phyloP scores from a whole-genome alignment of 2,113 vertebrate species.

The Phocoena sinus region DNA sequence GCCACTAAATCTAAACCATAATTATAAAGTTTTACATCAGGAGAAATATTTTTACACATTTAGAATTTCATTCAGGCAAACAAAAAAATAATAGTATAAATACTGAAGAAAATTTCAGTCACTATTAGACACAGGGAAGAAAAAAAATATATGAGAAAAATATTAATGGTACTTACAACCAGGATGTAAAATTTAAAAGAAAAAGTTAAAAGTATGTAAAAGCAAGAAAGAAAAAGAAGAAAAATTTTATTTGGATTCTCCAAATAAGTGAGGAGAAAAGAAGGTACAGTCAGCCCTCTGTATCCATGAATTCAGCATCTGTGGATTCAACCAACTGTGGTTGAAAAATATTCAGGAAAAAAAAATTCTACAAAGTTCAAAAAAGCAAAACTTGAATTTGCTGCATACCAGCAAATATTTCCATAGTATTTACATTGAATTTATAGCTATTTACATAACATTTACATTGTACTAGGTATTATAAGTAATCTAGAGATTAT shows the following conservation, averaged over 20 bases:
- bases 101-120: neutral
- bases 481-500: neutral
- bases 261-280: neutral
- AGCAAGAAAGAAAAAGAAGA: neutral
- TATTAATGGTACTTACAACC: neutral
- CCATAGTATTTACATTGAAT: neutral
- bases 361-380: neutral
- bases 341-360: neutral
- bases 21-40: neutral
- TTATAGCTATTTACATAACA: neutral
- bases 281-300: neutral
- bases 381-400: neutral
- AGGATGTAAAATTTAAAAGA: conserved; percentile 23
- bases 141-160: neutral
- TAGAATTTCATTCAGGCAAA: neutral
- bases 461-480: neutral
- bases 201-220: conserved; percentile 33
- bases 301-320: neutral
- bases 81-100: conserved; percentile 7
- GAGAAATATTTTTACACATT: neutral
- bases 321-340: neutral
- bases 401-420: neutral
- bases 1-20: neutral
- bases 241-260: neutral
- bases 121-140: neutral